Percentiles rank a stretch among this genome's conserved stretches.
Evolutionary conservation across 2,888 invertebrate genomes (phyloP).

Genomic region (Adelphocoris suturalis): DNA sequence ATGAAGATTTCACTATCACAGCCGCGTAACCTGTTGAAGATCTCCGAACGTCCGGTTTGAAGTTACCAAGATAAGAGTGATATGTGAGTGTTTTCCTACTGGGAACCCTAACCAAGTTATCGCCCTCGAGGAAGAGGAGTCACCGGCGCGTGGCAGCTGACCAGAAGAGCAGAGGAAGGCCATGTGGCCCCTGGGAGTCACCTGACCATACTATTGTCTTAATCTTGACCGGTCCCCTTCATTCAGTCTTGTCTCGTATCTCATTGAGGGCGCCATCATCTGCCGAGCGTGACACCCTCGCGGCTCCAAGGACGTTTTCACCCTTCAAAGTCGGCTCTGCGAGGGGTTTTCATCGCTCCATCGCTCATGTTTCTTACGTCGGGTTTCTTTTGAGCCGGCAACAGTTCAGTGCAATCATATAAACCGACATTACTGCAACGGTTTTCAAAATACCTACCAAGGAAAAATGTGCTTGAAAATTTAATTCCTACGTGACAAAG

Average conservation of each 20-base stretch:
- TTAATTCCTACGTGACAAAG: too few species aligned
- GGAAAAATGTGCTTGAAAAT: too few species aligned
- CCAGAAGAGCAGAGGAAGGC: not conserved
- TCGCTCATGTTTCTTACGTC: slow-evolving; percentile 20
- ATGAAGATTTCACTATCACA: not conserved
- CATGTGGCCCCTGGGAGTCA: not conserved
- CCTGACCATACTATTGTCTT: slow-evolving; percentile 14
- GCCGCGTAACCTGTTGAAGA: not conserved
- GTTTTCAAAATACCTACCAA: not conserved
- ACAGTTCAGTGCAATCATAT: not conserved
- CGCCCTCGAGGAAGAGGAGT: not conserved
- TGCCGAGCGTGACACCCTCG: slow-evolving; percentile 46
- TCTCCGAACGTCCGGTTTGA: not conserved
- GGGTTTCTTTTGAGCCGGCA: not conserved
- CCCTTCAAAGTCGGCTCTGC: slow-evolving; percentile 23
- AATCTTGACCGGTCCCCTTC: slow-evolving; percentile 27
- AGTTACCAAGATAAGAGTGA: not conserved
- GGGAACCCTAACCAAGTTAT: not conserved
- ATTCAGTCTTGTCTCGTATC: slow-evolving; percentile 22
- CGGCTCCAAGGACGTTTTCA: slow-evolving; percentile 46
- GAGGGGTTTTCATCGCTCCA: slow-evolving; percentile 28
- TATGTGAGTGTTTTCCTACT: not conserved
- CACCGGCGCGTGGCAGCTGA: slow-evolving; percentile 9
- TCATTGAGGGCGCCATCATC: slow-evolving; percentile 41
- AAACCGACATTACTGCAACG: not conserved